Evolutionary conservation across 2,888 invertebrate species (phyloP).

Genomic region (Meliscaeva auricollis): DNA sequence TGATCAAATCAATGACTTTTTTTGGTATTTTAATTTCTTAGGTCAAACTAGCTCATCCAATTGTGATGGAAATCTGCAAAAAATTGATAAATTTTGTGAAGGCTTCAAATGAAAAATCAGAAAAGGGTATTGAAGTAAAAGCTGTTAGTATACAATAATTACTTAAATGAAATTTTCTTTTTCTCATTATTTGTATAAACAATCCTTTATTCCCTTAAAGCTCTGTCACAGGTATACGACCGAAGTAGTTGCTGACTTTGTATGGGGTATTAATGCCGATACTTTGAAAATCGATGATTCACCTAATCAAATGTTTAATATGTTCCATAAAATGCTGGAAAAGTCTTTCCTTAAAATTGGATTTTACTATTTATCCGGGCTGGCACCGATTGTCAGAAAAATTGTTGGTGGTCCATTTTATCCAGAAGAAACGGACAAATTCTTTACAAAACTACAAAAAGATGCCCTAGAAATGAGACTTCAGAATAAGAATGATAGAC

Average conservation of each 20-base stretch:
- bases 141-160: constrained; percentile 76
- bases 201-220: constrained; percentile 68
- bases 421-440: constrained; percentile 87
- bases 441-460: constrained; percentile 79
- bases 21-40: no score
- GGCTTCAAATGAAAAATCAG: constrained; percentile 14
- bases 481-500: constrained; percentile 75
- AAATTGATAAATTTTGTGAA: constrained; percentile 76
- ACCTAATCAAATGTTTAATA: constrained; percentile 75
- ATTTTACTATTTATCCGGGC: constrained; percentile 77
- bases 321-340: constrained; percentile 77
- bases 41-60: constrained; percentile 77
- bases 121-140: constrained; percentile 77
- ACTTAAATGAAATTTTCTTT: not conserved
- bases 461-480: constrained; percentile 79
- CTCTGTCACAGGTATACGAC: constrained; percentile 79
- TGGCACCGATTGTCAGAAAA: constrained; percentile 77
- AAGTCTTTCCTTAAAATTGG: constrained; percentile 76
- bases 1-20: not conserved
- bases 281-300: constrained; percentile 75
- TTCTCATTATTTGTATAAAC: no score
- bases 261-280: constrained; percentile 81
- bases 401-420: constrained; percentile 77
- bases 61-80: constrained; percentile 78
- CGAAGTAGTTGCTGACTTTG: constrained; percentile 79